Conservation (phyloP, 1,140 invertebrate species). For the Eufriesea mexicana region DNA sequence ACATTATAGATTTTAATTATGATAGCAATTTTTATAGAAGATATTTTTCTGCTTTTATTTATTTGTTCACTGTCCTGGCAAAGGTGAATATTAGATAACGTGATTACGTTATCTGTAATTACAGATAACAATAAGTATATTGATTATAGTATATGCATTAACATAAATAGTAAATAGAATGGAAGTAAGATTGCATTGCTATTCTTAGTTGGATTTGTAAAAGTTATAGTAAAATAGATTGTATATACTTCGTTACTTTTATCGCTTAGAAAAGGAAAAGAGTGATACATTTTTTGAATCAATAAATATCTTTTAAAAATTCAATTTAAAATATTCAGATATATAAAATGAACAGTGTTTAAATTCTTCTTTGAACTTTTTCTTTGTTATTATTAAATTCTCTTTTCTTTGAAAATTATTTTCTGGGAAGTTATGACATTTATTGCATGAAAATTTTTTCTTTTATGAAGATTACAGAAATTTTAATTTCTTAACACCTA, state of each 20-base stretch:
- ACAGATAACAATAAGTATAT: slow-evolving; percentile 6
- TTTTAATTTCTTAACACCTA: neutral
- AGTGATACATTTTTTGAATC: slow-evolving; percentile 11
- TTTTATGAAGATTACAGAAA: no score
- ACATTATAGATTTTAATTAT: no score
- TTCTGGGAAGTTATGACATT: neutral
- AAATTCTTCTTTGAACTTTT: neutral
- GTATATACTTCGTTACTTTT: neutral
- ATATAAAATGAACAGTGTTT: neutral
- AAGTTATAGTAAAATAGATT: neutral
- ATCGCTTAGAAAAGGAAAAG: neutral
- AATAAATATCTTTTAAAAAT: neutral
- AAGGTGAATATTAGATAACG: slow-evolving; percentile 51
- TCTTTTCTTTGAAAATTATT: neutral
- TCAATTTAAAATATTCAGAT: neutral
- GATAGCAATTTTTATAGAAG: neutral
- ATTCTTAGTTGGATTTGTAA: neutral
- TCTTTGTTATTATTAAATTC: neutral
- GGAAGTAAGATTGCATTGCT: neutral
- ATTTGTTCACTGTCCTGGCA: neutral
- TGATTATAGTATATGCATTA: neutral
- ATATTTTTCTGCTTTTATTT: neutral
- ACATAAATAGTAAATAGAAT: slow-evolving; percentile 12
- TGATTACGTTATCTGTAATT: slow-evolving; percentile 51
- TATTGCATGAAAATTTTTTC: neutral